Percentiles rank a stretch among this genome's conserved stretches.
Evolutionary conservation across 2,113 vertebrate genomes (phyloP).

Genomic region (Microtus oregoni): DNA sequence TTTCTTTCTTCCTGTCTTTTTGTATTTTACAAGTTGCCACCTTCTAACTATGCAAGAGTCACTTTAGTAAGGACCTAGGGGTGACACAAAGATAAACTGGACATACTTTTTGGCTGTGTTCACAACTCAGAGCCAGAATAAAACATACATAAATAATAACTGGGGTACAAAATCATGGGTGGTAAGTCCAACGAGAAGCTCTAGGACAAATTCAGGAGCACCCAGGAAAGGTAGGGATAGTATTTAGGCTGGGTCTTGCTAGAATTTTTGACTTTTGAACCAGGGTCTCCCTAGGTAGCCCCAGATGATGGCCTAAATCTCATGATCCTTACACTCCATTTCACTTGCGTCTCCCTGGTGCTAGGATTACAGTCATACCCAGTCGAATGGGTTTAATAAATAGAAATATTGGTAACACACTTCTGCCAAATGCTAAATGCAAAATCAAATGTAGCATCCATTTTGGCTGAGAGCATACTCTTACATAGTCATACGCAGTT

Average conservation of each 20-base stretch:
- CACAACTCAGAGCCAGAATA: background rate
- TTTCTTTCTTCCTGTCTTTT: background rate
- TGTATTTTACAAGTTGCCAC: background rate
- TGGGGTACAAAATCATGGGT: background rate
- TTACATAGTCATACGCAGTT: background rate
- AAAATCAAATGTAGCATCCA: background rate
- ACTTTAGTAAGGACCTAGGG: background rate
- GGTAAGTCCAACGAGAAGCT: background rate
- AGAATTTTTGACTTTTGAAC: background rate
- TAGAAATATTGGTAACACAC: background rate
- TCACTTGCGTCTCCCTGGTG: background rate
- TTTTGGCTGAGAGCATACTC: background rate
- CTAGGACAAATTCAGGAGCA: background rate
- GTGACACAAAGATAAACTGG: background rate
- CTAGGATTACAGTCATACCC: background rate
- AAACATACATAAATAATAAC: background rate
- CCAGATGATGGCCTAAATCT: background rate
- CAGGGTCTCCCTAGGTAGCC: background rate
- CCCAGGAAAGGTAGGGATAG: background rate
- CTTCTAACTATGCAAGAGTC: background rate
- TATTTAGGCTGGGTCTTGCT: background rate
- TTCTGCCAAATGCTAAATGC: background rate
- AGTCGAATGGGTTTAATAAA: background rate
- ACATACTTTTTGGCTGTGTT: background rate
- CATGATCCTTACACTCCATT: background rate